Conservation (phyloP, 2,888 invertebrate species). For the Volucella inflata region DNA sequence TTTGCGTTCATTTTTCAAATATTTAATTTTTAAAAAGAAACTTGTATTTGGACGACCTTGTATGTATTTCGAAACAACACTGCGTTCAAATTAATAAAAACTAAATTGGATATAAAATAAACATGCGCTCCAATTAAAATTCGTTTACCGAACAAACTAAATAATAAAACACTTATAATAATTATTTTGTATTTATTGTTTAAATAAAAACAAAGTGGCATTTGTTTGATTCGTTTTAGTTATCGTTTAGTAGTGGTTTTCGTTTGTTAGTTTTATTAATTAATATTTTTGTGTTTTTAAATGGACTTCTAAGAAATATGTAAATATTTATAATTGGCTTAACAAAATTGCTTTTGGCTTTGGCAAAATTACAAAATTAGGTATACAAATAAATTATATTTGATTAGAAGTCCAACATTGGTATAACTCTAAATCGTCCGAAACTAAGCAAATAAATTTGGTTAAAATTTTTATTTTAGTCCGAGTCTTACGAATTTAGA, state of each 20-base stretch:
- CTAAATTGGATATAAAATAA: slow-evolving; percentile 31
- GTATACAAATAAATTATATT: not conserved
- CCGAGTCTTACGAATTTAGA: slow-evolving; percentile 94
- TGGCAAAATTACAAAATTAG: not conserved
- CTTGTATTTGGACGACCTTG: no score
- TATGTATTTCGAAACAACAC: no score
- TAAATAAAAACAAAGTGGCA: slow-evolving; percentile 32
- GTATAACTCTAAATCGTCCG: not conserved
- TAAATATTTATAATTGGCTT: slow-evolving; percentile 34
- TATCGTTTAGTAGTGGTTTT: slow-evolving; percentile 56
- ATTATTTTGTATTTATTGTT: not conserved
- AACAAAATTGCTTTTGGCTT: slow-evolving; percentile 1
- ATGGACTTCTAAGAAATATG: slow-evolving; percentile 61
- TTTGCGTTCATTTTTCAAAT: no score
- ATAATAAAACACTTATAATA: slow-evolving; percentile 24
- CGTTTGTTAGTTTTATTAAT: not conserved
- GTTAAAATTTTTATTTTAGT: slow-evolving; percentile 84
- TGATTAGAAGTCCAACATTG: slow-evolving; percentile 68
- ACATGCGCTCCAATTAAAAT: slow-evolving; percentile 80
- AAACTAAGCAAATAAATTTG: slow-evolving; percentile 9
- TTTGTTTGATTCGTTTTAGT: slow-evolving; percentile 48
- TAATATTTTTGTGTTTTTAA: slow-evolving; percentile 45
- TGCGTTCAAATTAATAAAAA: not conserved
- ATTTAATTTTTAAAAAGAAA: no score
- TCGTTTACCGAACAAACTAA: slow-evolving; percentile 81